These are phyloP conservation scores for Huso huso DNA, from an alignment of 2,797 vertebrate species.

Conservation along the genomic window DNA sequence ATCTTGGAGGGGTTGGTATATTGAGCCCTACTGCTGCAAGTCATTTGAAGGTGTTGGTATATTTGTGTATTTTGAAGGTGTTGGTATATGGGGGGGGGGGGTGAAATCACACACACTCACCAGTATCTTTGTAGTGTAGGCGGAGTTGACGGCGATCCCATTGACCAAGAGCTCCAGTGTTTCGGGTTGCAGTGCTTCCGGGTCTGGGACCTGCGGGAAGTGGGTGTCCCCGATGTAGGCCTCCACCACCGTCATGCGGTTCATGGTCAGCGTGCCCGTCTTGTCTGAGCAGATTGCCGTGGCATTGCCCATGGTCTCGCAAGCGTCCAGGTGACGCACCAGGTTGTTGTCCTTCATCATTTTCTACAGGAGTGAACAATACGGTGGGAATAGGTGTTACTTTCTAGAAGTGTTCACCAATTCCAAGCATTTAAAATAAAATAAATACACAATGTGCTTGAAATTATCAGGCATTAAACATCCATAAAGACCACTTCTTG, in stretches of 20 bases:
- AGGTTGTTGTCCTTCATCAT: constrained; percentile 99
- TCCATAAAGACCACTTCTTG: no score
- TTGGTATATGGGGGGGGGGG: no score
- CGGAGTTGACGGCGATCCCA: constrained; percentile 88
- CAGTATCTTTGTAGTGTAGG: constrained; percentile 94
- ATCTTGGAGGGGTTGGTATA: no score
- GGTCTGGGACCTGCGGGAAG: constrained; percentile 71
- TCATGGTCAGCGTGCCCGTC: constrained; percentile 92
- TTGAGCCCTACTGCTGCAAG: no score
- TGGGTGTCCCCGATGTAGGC: constrained; percentile 72
- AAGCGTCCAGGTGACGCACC: constrained; percentile 90
- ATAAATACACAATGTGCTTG: no score
- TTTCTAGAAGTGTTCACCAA: no score
- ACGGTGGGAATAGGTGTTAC: neutral
- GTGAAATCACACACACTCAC: constrained; percentile 46
- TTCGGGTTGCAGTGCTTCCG: constrained; percentile 66
- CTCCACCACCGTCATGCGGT: constrained; percentile 97
- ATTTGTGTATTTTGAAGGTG: no score
- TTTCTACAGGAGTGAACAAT: constrained; percentile 63
- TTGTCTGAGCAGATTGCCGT: constrained; percentile 98
- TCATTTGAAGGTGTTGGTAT: no score
- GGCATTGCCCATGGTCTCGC: constrained; percentile 96
- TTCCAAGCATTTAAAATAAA: no score
- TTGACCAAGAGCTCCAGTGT: constrained; percentile 76
- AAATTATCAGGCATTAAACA: no score